Conservation (phyloP, 2,888 invertebrate species). For the Drosophila eohydei region DNA sequence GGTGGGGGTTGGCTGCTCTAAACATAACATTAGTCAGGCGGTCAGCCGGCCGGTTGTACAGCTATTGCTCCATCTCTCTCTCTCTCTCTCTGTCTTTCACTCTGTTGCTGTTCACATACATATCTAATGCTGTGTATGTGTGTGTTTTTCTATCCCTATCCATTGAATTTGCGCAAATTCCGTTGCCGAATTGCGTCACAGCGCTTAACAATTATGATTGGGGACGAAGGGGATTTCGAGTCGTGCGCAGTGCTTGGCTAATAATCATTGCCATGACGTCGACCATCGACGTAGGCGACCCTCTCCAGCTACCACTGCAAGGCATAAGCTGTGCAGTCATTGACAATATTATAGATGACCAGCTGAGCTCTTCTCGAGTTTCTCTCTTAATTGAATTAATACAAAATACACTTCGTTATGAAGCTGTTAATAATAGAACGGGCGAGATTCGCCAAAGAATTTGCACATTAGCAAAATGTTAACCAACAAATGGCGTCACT, state of each 20-base stretch:
- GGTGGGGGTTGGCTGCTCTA: background rate
- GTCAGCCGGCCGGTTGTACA: conserved; percentile 25
- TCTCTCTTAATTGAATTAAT: conserved; percentile 1
- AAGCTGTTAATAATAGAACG: conserved; percentile 2
- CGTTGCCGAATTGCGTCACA: conserved; percentile 70
- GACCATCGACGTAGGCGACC: conserved; percentile 25
- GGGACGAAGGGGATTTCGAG: conserved; percentile 30
- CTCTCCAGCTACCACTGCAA: background rate
- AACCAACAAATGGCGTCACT: background rate
- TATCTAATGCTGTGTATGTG: background rate
- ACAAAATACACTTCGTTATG: background rate
- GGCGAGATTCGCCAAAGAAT: background rate
- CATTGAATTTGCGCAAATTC: conserved; percentile 72
- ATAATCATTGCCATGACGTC: conserved; percentile 57
- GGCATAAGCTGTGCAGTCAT: background rate
- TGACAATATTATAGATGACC: background rate
- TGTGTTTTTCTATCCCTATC: conserved; percentile 26
- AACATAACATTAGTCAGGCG: conserved; percentile 18
- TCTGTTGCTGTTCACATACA: conserved; percentile 4
- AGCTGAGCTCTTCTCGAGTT: conserved; percentile 6
- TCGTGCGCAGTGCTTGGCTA: conserved; percentile 55
- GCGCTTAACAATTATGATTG: conserved; percentile 65
- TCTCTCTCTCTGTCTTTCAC: background rate
- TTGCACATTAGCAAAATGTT: conserved; percentile 9
- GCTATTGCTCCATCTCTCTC: background rate